These are phyloP conservation scores for Deroptyus accipitrinus DNA, from an alignment of 2,113 vertebrate species.

Conservation along the genomic window DNA sequence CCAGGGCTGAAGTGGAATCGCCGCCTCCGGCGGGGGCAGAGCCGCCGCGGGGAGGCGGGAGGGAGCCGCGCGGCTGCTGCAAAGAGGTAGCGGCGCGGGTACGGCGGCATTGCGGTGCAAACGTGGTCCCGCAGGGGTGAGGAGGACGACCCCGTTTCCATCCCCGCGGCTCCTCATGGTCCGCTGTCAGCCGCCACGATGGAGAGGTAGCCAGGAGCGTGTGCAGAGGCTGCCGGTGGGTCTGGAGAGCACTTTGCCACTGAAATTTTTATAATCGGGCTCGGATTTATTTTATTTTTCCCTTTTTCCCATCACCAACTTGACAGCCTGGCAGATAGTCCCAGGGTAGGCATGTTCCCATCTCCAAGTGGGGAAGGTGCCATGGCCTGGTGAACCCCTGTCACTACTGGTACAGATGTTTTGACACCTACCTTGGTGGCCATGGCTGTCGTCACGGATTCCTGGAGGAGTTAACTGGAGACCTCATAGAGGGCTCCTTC, in stretches of 20 bases:
- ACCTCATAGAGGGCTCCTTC: not conserved
- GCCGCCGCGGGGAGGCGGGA: not conserved
- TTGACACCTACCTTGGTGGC: not conserved
- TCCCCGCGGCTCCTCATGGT: no score
- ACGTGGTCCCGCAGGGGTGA: not conserved
- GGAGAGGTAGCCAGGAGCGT: fast-evolving
- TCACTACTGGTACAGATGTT: fast-evolving
- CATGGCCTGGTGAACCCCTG: fast-evolving
- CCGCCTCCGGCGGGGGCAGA: no score
- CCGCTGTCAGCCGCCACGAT: fast-evolving
- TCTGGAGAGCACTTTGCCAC: not conserved
- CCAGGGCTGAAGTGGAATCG: not conserved
- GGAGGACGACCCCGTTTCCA: no score
- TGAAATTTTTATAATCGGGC: not conserved
- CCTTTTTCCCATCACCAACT: not conserved
- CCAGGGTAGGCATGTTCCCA: fast-evolving
- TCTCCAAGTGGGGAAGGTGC: not conserved
- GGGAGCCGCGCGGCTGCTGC: not conserved
- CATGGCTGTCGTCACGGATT: fast-evolving
- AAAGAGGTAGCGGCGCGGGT: no score
- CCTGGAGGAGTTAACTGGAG: not conserved
- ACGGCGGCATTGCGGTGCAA: no score
- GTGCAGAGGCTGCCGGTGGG: not conserved
- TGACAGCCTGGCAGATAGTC: not conserved
- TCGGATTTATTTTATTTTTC: not conserved